phyloP scores from a whole-genome alignment of 2,113 vertebrate genomes.

The Chionomys nivalis region DNA sequence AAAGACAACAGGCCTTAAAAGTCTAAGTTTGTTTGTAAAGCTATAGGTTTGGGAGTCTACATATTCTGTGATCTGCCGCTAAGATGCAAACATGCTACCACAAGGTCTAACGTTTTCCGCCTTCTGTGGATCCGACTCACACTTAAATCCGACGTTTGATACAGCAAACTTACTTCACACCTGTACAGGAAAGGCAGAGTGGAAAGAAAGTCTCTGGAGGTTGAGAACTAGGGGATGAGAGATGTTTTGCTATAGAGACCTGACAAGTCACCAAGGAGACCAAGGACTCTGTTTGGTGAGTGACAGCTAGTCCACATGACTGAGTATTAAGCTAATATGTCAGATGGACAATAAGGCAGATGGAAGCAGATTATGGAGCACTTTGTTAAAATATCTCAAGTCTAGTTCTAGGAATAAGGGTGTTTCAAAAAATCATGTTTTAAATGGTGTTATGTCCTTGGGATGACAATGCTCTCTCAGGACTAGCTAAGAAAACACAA shows the following conservation, averaged over 20 bases:
- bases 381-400: neutral
- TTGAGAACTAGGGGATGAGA: neutral
- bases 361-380: neutral
- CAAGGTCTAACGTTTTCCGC: neutral
- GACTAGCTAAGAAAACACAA: neutral
- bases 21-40: neutral
- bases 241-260: neutral
- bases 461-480: neutral
- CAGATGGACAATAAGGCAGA: neutral
- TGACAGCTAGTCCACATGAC: neutral
- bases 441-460: neutral
- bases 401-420: neutral
- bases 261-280: neutral
- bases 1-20: neutral
- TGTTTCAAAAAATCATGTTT: neutral
- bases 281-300: neutral
- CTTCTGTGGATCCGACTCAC: neutral
- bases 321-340: neutral
- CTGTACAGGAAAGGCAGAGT: neutral
- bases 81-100: neutral
- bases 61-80: neutral
- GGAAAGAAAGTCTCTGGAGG: constrained; percentile 1
- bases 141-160: neutral
- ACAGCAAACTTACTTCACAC: neutral
- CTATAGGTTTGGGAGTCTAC: neutral